A percentile compares a stretch with the other conserved stretches of the same genome.
Conservation (phyloP, 2,113 vertebrate genomes). For the Cisticola juncidis region DNA sequence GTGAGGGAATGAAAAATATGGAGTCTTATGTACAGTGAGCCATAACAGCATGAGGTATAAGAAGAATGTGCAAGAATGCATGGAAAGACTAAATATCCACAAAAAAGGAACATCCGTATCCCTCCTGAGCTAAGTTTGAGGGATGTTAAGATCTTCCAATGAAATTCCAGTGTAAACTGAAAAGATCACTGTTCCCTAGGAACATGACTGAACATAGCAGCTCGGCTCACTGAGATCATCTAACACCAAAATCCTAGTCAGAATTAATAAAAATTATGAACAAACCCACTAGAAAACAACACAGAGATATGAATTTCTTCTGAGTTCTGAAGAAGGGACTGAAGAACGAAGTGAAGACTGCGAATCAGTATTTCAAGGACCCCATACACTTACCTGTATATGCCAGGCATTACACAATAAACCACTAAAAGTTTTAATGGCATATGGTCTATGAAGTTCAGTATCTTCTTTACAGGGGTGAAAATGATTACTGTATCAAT, state of each 20-base stretch:
- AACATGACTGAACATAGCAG: background rate
- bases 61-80: background rate
- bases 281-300: background rate
- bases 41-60: background rate
- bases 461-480: background rate
- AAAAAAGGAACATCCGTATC: background rate
- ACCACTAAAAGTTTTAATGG: background rate
- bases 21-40: background rate
- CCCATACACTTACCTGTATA: background rate
- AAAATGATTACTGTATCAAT: background rate
- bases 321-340: background rate
- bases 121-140: background rate
- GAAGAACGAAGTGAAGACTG: background rate
- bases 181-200: background rate
- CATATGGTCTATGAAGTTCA: background rate
- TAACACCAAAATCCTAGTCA: background rate
- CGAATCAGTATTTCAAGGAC: background rate
- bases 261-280: background rate
- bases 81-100: background rate
- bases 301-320: background rate
- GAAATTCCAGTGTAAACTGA: background rate
- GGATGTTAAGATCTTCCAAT: background rate
- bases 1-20: background rate
- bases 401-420: background rate
- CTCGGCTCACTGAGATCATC: background rate